Evolutionary conservation across 1,140 invertebrate genomes (phyloP).

Genomic region (Penaeus vannamei): DNA sequence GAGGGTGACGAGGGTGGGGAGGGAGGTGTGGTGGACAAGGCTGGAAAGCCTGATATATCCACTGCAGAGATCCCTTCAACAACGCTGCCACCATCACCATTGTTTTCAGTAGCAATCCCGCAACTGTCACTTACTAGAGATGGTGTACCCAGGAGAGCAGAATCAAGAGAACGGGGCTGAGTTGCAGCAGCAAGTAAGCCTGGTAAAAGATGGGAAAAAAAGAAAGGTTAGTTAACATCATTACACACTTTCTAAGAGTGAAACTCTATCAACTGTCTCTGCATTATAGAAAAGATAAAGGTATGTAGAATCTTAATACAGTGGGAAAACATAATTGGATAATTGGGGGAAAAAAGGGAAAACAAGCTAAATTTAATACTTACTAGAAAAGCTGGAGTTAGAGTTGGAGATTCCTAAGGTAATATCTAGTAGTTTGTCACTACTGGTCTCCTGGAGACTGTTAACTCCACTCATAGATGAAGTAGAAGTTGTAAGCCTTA

Average conservation of each 20-base stretch:
- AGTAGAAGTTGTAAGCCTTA: neutral
- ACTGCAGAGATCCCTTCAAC: constrained; percentile 13
- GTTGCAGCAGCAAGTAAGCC: constrained; percentile 55
- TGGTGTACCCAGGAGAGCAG: constrained; percentile 13
- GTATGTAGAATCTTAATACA: too few species aligned
- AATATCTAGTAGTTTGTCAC: constrained; percentile 53
- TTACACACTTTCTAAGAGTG: too few species aligned
- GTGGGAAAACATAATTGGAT: too few species aligned
- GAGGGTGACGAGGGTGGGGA: constrained; percentile 79
- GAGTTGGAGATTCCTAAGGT: constrained; percentile 57
- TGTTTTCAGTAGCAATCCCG: neutral
- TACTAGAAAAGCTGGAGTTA: constrained; percentile 61
- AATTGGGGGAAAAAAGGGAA: too few species aligned
- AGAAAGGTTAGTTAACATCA: neutral
- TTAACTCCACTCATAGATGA: constrained; percentile 26
- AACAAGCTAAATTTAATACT: constrained; percentile 16
- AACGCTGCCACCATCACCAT: neutral
- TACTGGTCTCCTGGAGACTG: constrained; percentile 42
- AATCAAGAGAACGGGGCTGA: constrained; percentile 34
- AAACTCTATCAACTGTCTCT: too few species aligned
- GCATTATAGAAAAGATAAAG: too few species aligned
- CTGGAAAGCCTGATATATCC: constrained; percentile 45
- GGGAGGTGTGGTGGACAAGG: constrained; percentile 47
- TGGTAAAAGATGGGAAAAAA: constrained; percentile 1
- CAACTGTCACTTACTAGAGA: constrained; percentile 20